Percentiles rank a stretch among this genome's conserved stretches.
Evolutionary conservation across 2,113 vertebrate genomes (phyloP).

Genomic region (Platysternon megacephalum): DNA sequence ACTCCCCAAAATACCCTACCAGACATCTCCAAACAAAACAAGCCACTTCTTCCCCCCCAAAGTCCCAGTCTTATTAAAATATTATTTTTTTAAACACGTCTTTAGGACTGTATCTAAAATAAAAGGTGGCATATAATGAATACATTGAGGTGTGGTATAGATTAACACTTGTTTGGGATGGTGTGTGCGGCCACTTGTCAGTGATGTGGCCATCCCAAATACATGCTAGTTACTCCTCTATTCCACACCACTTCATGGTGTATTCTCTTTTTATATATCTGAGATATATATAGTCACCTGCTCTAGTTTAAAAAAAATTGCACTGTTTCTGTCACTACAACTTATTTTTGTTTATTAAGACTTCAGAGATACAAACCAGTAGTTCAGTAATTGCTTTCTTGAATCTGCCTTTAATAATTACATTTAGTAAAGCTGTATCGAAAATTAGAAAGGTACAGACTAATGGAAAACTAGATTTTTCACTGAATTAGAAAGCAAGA

Average conservation of each 20-base stretch:
- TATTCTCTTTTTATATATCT: not conserved
- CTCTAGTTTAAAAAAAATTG: slow-evolving; percentile 58
- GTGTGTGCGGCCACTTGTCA: not conserved
- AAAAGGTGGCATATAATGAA: not conserved
- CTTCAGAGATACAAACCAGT: slow-evolving; percentile 94
- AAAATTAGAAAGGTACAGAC: slow-evolving; percentile 93
- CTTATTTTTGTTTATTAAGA: slow-evolving; percentile 93
- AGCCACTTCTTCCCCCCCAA: not conserved
- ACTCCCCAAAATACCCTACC: not conserved
- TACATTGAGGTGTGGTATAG: not conserved
- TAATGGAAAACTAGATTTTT: slow-evolving; percentile 99
- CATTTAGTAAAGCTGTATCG: slow-evolving; percentile 90
- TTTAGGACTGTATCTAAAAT: not conserved
- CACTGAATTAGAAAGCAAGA: slow-evolving; percentile 96
- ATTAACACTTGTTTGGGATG: not conserved
- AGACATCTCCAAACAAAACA: not conserved
- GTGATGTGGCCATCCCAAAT: not conserved
- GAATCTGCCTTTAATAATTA: slow-evolving; percentile 99
- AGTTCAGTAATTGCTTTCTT: slow-evolving; percentile 98
- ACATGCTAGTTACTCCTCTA: not conserved
- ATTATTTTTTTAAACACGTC: not conserved
- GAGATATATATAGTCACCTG: not conserved
- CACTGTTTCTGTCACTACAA: slow-evolving; percentile 72
- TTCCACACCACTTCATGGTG: not conserved
- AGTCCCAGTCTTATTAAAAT: not conserved